These are phyloP conservation scores for Sisyra terminalis DNA, from an alignment of 2,888 invertebrate species.

Conservation along the genomic window DNA sequence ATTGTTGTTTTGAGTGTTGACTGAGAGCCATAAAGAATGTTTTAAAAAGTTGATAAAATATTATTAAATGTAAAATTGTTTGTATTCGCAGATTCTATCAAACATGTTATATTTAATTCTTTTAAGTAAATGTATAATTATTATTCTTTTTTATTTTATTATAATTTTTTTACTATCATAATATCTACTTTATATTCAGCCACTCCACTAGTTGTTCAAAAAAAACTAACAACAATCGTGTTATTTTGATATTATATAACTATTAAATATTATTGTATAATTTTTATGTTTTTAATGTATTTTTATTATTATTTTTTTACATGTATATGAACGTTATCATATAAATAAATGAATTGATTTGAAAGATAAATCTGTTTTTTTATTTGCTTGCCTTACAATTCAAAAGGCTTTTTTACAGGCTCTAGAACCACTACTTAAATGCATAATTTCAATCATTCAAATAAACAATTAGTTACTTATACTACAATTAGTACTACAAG, in stretches of 20 bases:
- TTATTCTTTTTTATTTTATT: neutral
- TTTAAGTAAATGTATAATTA: neutral
- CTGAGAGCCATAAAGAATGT: slow-evolving; percentile 8
- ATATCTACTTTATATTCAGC: too few species aligned
- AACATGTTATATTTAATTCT: slow-evolving; percentile 4
- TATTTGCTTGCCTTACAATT: too few species aligned
- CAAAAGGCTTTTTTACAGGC: too few species aligned
- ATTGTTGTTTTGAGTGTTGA: slow-evolving; percentile 7
- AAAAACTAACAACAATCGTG: neutral
- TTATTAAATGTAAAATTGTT: slow-evolving; percentile 1
- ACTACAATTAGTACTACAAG: too few species aligned
- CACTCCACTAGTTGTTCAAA: too few species aligned
- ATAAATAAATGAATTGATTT: too few species aligned
- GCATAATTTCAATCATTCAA: too few species aligned
- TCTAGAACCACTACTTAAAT: too few species aligned
- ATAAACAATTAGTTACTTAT: too few species aligned
- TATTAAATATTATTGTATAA: neutral
- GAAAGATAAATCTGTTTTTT: too few species aligned
- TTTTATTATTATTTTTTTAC: slow-evolving; percentile 4
- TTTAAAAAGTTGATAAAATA: neutral
- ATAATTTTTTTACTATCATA: neutral
- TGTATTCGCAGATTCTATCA: slow-evolving; percentile 8
- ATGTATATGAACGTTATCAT: slow-evolving; percentile 2
- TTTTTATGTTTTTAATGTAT: slow-evolving; percentile 4
- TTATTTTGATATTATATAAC: slow-evolving; percentile 1